Evolutionary conservation across 2,797 vertebrate genomes (phyloP).

Genomic region (Pseudochirops corinnae): DNA sequence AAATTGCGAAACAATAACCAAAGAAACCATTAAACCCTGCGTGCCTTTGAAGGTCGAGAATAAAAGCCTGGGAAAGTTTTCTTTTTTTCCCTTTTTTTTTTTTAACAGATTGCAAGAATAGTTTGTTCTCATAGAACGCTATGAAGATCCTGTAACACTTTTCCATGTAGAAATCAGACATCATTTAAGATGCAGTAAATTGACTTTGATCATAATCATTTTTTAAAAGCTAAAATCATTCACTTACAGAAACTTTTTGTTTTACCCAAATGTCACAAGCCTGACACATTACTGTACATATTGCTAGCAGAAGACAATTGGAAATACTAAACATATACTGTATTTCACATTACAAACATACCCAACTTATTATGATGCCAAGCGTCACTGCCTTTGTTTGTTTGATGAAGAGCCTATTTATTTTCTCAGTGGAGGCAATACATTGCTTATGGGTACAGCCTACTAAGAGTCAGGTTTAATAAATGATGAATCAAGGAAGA

Average conservation of each 20-base stretch:
- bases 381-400: conserved; percentile 82
- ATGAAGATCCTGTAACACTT: conserved; percentile 85
- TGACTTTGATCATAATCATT: conserved; percentile 83
- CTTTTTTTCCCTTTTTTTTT: conserved; percentile 86
- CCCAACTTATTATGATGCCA: conserved; percentile 88
- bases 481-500: conserved; percentile 71
- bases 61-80: conserved; percentile 90
- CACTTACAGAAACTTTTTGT: conserved; percentile 88
- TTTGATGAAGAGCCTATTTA: conserved; percentile 86
- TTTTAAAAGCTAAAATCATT: conserved; percentile 93
- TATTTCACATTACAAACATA: conserved; percentile 91
- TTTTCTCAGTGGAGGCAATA: conserved; percentile 86
- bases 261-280: conserved; percentile 92
- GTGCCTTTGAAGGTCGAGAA: conserved; percentile 88
- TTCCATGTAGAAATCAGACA: conserved; percentile 84
- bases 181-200: conserved; percentile 83
- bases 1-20: conserved; percentile 91
- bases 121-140: conserved; percentile 84
- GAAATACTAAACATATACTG: conserved; percentile 92
- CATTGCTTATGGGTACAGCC: conserved; percentile 81
- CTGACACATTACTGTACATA: conserved; percentile 94
- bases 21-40: conserved; percentile 91
- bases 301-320: conserved; percentile 95
- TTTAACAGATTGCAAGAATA: conserved; percentile 83
- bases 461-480: conserved; percentile 74